phyloP scores from a whole-genome alignment of 1,140 invertebrate species.

The Solenopsis invicta region DNA sequence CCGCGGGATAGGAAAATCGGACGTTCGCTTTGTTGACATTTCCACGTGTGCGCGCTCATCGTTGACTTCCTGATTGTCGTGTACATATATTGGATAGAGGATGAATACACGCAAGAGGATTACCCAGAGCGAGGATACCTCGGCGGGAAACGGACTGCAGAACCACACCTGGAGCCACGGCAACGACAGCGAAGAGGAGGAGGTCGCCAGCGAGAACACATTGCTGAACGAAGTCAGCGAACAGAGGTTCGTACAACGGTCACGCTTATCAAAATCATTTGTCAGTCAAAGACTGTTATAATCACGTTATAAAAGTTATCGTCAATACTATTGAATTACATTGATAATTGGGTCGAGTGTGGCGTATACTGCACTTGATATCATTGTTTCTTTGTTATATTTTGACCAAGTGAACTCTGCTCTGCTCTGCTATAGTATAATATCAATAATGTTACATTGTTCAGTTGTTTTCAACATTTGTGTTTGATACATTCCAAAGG shows the following conservation, averaged over 20 bases:
- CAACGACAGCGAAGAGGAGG: slow-evolving; percentile 68
- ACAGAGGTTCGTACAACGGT: slow-evolving; percentile 64
- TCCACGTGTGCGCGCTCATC: background rate
- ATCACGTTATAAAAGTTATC: background rate
- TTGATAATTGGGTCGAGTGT: slow-evolving; percentile 27
- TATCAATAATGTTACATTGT: background rate
- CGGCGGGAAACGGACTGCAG: slow-evolving; percentile 65
- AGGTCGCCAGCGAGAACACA: slow-evolving; percentile 56
- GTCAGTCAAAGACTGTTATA: background rate
- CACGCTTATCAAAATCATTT: slow-evolving; percentile 34
- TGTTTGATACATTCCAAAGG: background rate
- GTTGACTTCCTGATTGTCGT: background rate
- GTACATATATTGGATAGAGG: background rate
- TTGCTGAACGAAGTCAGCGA: slow-evolving; percentile 53
- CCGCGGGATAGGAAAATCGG: slow-evolving; percentile 56
- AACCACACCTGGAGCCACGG: slow-evolving; percentile 74
- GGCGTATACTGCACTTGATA: background rate
- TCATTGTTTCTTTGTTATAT: slow-evolving; percentile 25
- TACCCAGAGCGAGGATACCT: background rate
- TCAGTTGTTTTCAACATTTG: background rate
- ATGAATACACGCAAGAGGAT: slow-evolving; percentile 32
- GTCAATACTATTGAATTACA: slow-evolving; percentile 1
- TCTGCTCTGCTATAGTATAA: background rate
- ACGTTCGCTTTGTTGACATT: slow-evolving; percentile 21
- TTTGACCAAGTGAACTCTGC: background rate